phyloP scores from a whole-genome alignment of 2,113 vertebrate species.

The Limnothrissa miodon region DNA sequence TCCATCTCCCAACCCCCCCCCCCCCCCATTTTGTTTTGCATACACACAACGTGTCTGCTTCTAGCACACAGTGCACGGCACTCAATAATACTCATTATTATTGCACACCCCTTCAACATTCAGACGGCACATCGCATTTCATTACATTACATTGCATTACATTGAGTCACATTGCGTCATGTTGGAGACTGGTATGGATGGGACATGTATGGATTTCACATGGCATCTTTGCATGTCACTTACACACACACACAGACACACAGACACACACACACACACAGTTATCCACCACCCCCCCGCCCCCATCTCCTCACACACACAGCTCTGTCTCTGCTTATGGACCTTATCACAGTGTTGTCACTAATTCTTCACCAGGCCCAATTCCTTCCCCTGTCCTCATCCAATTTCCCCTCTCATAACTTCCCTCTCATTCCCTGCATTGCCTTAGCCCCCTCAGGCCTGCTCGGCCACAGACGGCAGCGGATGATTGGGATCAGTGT shows the following conservation, averaged over 20 bases:
- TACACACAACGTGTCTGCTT: neutral
- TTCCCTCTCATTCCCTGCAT: neutral
- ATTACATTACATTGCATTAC: neutral
- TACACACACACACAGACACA: neutral
- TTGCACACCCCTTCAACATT: neutral
- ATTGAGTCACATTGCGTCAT: neutral
- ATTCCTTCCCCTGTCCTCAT: neutral
- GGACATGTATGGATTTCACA: neutral
- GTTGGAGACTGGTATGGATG: neutral
- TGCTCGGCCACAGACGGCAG: neutral
- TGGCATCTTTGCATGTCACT: neutral
- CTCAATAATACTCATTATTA: neutral
- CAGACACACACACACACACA: neutral
- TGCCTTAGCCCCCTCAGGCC: neutral
- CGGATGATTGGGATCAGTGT: neutral
- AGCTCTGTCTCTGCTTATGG: neutral
- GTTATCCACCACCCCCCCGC: neutral
- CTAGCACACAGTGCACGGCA: neutral
- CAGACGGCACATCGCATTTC: neutral
- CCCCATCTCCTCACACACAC: neutral
- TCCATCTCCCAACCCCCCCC: neutral
- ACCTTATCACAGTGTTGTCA: neutral
- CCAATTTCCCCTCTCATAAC: neutral
- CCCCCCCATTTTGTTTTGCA: neutral
- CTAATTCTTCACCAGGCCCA: neutral